Evolutionary conservation across 2,113 vertebrate species (phyloP).

Genomic region (Passer domesticus): DNA sequence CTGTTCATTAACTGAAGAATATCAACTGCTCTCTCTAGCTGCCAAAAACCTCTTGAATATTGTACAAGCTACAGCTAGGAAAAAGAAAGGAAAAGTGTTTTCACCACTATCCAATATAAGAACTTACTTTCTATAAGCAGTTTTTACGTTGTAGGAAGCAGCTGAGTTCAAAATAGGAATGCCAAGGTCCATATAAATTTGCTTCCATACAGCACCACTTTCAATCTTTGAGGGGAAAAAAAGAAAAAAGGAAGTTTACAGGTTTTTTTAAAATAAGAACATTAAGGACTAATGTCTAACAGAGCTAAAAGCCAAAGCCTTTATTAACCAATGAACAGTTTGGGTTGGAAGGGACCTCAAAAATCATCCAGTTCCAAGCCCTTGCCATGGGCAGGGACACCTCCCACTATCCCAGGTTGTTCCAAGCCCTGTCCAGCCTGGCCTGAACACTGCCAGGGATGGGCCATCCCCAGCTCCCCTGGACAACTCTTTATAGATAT

Average conservation of each 20-base stretch:
- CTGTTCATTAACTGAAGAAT: not conserved
- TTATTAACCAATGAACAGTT: not conserved
- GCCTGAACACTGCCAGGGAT: not conserved
- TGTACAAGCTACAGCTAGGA: not conserved
- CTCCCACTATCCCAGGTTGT: not conserved
- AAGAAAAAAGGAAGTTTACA: not conserved
- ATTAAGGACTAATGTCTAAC: not conserved
- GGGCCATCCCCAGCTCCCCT: not conserved
- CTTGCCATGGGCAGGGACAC: not conserved
- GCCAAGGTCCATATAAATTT: constrained; percentile 99
- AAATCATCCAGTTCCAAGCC: too few relatives aligned
- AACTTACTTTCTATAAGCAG: constrained; percentile 97
- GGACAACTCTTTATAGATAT: not conserved
- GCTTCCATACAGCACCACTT: constrained; percentile 96
- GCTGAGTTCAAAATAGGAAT: constrained; percentile 98
- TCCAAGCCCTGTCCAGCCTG: not conserved
- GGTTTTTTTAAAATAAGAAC: not conserved
- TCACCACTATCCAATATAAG: not conserved
- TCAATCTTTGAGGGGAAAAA: constrained; percentile 80
- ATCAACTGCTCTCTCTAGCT: not conserved
- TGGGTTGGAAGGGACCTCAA: not conserved
- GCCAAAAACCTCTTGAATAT: not conserved
- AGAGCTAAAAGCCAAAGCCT: not conserved
- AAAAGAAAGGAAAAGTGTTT: not conserved
- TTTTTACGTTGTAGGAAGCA: constrained; percentile 99